phyloP scores from a whole-genome alignment of 2,113 vertebrate genomes.

The Enhydra lutris region DNA sequence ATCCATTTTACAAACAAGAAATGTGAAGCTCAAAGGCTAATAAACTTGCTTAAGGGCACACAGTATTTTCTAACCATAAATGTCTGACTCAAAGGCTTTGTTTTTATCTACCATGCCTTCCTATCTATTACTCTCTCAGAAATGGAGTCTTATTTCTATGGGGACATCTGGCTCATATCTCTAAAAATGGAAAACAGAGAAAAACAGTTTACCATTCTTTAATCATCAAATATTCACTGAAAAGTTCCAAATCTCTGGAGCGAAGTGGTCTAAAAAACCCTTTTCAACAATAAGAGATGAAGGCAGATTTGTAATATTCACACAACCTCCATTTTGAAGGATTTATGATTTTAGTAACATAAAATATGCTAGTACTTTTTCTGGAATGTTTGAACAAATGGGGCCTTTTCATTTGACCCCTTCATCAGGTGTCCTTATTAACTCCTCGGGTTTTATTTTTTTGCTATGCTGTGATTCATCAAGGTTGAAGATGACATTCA shows the following conservation, averaged over 20 bases:
- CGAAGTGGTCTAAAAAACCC: background rate
- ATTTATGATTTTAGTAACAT: background rate
- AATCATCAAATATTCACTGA: background rate
- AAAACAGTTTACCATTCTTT: background rate
- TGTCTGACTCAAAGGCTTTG: background rate
- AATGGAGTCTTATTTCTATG: background rate
- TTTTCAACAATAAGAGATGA: background rate
- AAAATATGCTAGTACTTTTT: background rate
- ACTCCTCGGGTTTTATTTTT: constrained; percentile 26
- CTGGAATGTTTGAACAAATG: background rate
- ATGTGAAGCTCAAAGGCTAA: background rate
- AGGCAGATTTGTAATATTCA: background rate
- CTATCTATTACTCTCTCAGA: background rate
- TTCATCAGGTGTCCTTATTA: background rate
- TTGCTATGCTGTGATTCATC: background rate
- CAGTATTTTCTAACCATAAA: background rate
- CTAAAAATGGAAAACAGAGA: background rate
- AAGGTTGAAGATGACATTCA: constrained; percentile 5
- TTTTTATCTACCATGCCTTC: background rate
- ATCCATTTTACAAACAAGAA: background rate
- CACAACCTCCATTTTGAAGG: background rate
- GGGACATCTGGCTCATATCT: background rate
- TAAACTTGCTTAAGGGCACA: background rate
- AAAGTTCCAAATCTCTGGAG: background rate
- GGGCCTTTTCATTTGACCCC: background rate